A percentile compares a stretch with the other conserved stretches of the same genome.
Evolutionary conservation across 2,113 vertebrate species (phyloP).

Genomic region (Sceloporus undulatus): DNA sequence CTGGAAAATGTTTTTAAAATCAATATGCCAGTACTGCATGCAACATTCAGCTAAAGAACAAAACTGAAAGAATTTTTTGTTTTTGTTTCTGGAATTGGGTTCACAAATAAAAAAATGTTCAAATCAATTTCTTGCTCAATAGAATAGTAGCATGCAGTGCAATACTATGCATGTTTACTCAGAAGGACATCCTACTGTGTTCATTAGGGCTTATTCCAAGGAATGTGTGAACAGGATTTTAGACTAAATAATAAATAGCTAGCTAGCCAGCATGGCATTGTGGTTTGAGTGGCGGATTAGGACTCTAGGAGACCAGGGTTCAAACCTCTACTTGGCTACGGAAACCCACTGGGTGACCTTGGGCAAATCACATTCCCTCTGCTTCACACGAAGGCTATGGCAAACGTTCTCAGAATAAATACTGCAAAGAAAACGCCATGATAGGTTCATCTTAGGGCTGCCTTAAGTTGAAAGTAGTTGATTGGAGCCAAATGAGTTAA

Average conservation of each 20-base stretch:
- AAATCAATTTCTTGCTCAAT: neutral
- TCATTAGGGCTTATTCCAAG: neutral
- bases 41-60: neutral
- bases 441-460: too few relatives aligned
- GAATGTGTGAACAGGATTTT: neutral
- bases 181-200: neutral
- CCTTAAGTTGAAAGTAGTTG: too few relatives aligned
- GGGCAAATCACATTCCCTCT: too few relatives aligned
- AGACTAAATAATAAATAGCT: neutral
- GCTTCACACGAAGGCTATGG: too few relatives aligned
- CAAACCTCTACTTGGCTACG: neutral
- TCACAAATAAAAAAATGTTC: neutral
- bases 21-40: conserved; percentile 4
- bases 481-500: neutral
- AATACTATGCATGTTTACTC: neutral
- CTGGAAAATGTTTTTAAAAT: neutral
- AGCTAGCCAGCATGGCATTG: neutral
- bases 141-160: neutral
- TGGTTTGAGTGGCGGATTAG: neutral
- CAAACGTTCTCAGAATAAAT: neutral
- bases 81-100: neutral
- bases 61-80: too few relatives aligned
- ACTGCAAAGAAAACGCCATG: too few relatives aligned
- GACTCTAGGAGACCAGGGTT: neutral
- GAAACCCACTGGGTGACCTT: neutral